A percentile compares a stretch with the other conserved stretches of the same genome.
phyloP scores from a whole-genome alignment of 2,113 vertebrate species.

The Aspiorhynchus laticeps region DNA sequence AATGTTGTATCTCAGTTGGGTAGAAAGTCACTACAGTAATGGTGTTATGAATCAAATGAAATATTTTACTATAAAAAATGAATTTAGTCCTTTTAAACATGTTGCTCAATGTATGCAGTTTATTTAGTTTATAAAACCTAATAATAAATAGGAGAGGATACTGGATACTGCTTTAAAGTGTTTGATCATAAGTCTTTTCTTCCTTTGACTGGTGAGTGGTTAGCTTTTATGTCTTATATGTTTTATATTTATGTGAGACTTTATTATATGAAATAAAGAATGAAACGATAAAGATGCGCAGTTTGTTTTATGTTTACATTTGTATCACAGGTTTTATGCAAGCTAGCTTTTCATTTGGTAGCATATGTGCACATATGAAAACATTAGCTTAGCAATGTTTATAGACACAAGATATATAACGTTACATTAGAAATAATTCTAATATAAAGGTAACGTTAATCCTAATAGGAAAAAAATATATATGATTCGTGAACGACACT shows the following conservation, averaged over 20 bases:
- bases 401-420: neutral
- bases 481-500: neutral
- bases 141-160: neutral
- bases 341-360: conserved; percentile 14
- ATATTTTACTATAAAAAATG: neutral
- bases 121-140: neutral
- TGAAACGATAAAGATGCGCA: neutral
- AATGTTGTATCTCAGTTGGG: neutral
- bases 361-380: conserved; percentile 1
- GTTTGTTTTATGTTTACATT: neutral
- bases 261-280: neutral
- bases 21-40: neutral
- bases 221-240: neutral
- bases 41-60: neutral
- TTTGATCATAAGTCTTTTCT: conserved; percentile 30
- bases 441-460: neutral
- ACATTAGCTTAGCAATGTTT: neutral
- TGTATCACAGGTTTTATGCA: neutral
- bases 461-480: neutral
- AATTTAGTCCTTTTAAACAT: neutral
- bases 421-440: neutral
- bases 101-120: neutral
- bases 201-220: conserved; percentile 53
- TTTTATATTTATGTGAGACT: neutral
- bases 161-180: conserved; percentile 8